Evolutionary conservation across 1,140 invertebrate species (phyloP).

Genomic region (Bombus superbus): DNA sequence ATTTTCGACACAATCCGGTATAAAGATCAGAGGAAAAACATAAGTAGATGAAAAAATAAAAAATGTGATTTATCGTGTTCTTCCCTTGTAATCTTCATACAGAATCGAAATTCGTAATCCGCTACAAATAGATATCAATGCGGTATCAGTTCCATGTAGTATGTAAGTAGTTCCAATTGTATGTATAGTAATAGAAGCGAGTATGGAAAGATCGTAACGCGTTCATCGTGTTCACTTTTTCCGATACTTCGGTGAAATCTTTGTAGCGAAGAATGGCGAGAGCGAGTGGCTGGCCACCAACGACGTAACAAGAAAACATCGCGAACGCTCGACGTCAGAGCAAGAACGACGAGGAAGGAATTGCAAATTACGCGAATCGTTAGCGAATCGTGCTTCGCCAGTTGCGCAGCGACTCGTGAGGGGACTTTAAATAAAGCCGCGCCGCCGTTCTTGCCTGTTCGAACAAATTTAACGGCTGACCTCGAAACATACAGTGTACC

Average conservation of each 20-base stretch:
- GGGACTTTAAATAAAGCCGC: constrained; percentile 30
- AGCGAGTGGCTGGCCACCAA: constrained; percentile 16
- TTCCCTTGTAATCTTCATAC: not conserved
- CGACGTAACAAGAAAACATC: constrained; percentile 35
- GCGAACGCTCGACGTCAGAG: constrained; percentile 16
- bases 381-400: constrained; percentile 37
- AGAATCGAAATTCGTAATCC: not conserved
- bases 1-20: too few species aligned
- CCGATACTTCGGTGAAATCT: not conserved
- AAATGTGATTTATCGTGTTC: too few species aligned
- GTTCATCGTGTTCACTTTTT: constrained; percentile 17
- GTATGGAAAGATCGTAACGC: not conserved
- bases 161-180: too few species aligned
- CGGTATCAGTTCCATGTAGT: too few species aligned
- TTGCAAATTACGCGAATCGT: constrained; percentile 54
- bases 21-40: too few species aligned
- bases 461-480: constrained; percentile 9
- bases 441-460: too few species aligned
- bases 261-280: constrained; percentile 2
- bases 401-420: constrained; percentile 16
- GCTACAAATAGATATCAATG: not conserved
- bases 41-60: too few species aligned
- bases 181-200: not conserved
- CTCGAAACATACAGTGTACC: constrained; percentile 8
- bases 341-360: constrained; percentile 34